These are phyloP conservation scores for Drosophila micromelanica DNA, from an alignment of 1,140 invertebrate genomes.

Conservation along the genomic window DNA sequence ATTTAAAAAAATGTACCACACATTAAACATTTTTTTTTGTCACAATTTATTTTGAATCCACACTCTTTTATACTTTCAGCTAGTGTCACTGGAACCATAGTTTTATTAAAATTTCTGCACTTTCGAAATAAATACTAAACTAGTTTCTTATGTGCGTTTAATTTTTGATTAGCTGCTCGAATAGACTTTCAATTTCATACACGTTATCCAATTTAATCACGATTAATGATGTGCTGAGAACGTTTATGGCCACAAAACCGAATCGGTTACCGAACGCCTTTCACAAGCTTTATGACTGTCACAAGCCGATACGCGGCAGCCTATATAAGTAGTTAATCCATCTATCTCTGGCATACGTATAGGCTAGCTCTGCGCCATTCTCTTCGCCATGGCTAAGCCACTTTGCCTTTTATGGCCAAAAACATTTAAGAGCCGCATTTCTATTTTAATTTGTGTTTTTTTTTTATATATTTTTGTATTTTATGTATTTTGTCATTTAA, in stretches of 20 bases:
- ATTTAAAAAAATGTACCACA: too few relatives aligned
- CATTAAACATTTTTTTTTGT: too few relatives aligned
- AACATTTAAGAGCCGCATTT: conserved; percentile 37
- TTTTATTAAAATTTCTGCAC: conserved; percentile 6
- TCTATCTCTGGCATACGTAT: conserved; percentile 22
- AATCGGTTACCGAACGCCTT: conserved; percentile 31
- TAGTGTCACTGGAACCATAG: background rate
- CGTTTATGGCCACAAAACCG: conserved; percentile 37
- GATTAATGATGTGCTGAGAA: conserved; percentile 51
- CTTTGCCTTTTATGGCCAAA: conserved; percentile 60
- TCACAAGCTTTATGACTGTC: conserved; percentile 43
- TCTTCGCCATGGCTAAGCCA: conserved; percentile 27
- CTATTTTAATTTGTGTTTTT: conserved; percentile 4
- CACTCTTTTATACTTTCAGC: background rate
- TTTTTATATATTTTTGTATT: background rate
- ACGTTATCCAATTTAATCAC: conserved; percentile 14
- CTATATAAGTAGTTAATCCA: conserved; percentile 41
- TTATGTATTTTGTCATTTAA: conserved; percentile 47
- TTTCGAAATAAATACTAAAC: conserved; percentile 6
- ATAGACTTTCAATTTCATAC: conserved; percentile 10
- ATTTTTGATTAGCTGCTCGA: conserved; percentile 7
- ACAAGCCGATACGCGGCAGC: conserved; percentile 12
- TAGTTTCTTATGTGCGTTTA: conserved; percentile 4
- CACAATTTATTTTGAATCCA: background rate
- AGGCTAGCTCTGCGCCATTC: conserved; percentile 55